phyloP scores from a whole-genome alignment of 2,797 vertebrate genomes.

The Oryzias sinensis region DNA sequence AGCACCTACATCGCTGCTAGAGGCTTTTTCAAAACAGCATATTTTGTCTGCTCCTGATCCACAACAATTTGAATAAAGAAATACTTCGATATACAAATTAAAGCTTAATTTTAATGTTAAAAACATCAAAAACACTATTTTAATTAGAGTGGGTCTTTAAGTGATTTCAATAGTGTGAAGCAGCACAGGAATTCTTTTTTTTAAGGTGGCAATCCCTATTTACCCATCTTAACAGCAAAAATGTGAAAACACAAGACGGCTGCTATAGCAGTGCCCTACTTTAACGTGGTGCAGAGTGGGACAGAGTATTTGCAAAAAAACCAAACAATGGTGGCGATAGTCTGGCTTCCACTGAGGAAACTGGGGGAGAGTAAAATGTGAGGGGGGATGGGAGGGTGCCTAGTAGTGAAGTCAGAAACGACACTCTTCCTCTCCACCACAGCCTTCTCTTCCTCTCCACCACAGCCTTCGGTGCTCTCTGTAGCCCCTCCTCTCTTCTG shows the following conservation, averaged over 20 bases:
- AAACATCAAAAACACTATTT: no score
- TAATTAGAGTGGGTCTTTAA: no score
- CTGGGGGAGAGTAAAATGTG: constrained; percentile 65
- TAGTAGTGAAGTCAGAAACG: constrained; percentile 72
- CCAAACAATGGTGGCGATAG: constrained; percentile 69
- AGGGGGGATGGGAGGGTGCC: constrained; percentile 71
- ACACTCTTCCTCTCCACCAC: constrained; percentile 48
- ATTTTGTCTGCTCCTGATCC: no score
- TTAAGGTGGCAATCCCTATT: constrained; percentile 7
- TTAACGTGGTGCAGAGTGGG: constrained; percentile 65
- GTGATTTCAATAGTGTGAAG: no score
- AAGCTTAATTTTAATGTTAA: no score
- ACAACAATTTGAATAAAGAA: no score
- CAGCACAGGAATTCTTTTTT: constrained; percentile 3
- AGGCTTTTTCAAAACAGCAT: no score
- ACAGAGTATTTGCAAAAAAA: constrained; percentile 56
- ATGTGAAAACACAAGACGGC: constrained; percentile 70
- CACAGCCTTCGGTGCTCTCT: constrained; percentile 58
- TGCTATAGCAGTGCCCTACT: constrained; percentile 67
- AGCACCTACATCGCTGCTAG: no score
- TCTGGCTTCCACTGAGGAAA: constrained; percentile 75
- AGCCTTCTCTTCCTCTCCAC: constrained; percentile 48
- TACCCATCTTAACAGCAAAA: constrained; percentile 30
- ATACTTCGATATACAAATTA: no score
- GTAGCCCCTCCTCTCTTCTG: constrained; percentile 54